Conservation (phyloP, 2,113 vertebrate species). For the Bambusicola thoracicus region DNA sequence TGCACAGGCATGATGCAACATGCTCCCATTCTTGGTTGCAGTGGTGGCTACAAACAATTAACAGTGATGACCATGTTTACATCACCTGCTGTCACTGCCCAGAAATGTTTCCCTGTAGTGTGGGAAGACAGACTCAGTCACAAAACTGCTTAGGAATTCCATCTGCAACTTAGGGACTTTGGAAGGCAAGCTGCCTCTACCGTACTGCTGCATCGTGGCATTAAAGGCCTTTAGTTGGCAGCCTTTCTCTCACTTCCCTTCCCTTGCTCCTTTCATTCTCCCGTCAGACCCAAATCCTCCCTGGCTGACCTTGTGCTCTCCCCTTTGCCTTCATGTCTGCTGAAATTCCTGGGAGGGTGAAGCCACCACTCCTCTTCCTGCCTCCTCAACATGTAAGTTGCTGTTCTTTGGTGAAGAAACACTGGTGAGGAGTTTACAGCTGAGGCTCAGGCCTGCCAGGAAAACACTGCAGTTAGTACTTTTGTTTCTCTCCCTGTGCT, state of each 20-base stretch:
- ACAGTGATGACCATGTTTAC: background rate
- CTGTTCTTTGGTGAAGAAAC: background rate
- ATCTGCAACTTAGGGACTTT: background rate
- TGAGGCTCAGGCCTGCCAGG: background rate
- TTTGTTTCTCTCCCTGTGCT: background rate
- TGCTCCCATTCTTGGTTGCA: background rate
- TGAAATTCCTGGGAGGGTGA: background rate
- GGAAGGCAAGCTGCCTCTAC: background rate
- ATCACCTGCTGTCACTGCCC: background rate
- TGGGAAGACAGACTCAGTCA: background rate
- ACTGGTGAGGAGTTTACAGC: background rate
- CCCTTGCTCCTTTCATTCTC: background rate
- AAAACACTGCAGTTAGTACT: background rate
- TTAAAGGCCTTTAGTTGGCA: rapidly evolving
- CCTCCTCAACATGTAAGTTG: background rate
- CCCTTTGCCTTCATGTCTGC: background rate
- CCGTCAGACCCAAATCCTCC: background rate
- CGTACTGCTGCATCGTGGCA: background rate
- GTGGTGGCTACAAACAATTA: background rate
- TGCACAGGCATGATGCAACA: background rate
- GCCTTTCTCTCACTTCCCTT: background rate
- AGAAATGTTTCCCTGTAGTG: background rate
- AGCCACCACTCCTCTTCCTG: background rate
- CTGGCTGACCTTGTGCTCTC: background rate
- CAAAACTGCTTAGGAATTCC: background rate